These are phyloP conservation scores for Drosophila falleni DNA, from an alignment of 2,888 invertebrate genomes.

Conservation along the genomic window DNA sequence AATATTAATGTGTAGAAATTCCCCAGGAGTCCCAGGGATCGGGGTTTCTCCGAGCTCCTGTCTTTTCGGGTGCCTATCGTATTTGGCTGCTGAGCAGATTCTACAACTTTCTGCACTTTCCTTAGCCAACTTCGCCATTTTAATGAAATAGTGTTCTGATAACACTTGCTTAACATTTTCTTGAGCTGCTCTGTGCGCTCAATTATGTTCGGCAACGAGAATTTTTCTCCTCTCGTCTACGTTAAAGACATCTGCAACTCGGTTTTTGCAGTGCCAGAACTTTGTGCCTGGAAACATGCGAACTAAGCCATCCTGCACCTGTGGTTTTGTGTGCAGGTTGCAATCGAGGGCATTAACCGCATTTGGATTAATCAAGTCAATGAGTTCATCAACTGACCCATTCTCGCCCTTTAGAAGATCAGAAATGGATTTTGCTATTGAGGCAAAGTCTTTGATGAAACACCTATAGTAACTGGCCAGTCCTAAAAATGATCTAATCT, in stretches of 20 bases:
- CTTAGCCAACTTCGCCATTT: neutral
- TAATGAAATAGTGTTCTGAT: neutral
- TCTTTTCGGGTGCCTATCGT: too few species aligned
- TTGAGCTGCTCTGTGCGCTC: conserved; percentile 4
- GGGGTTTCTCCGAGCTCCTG: too few species aligned
- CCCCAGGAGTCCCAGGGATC: too few species aligned
- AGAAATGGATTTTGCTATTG: neutral
- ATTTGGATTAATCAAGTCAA: neutral
- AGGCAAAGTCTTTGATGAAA: neutral
- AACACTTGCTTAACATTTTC: neutral
- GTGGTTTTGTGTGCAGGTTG: neutral
- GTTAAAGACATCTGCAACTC: neutral
- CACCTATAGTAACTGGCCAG: neutral
- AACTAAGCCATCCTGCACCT: neutral
- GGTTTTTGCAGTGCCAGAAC: neutral
- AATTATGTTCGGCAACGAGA: neutral
- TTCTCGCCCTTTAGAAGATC: neutral
- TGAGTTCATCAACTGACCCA: neutral
- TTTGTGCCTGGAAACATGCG: neutral
- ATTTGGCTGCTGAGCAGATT: too few species aligned
- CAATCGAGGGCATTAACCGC: neutral
- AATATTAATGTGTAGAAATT: too few species aligned
- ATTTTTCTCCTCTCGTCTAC: too few species aligned
- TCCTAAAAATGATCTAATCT: neutral
- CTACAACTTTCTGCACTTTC: neutral